Percentiles rank a stretch among this genome's conserved stretches.
phyloP scores from a whole-genome alignment of 2,113 vertebrate species.

The Cervus canadensis region DNA sequence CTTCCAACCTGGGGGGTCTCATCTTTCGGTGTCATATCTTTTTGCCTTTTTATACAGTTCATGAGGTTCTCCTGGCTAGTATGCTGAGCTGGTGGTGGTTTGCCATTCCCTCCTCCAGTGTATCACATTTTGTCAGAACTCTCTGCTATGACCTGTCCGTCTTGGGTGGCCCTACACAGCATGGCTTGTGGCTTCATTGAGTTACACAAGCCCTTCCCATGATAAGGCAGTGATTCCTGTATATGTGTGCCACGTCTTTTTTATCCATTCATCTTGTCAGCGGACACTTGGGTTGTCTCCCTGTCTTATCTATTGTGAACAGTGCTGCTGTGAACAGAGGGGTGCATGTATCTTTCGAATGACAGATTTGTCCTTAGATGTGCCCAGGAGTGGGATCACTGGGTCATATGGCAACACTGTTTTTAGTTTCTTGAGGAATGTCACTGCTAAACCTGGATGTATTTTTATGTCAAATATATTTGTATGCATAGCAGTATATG shows the following conservation, averaged over 20 bases:
- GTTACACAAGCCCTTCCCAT: background rate
- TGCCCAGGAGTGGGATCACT: background rate
- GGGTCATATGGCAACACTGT: background rate
- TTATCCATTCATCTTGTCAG: background rate
- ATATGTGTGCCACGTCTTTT: background rate
- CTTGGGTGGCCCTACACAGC: background rate
- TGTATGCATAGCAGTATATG: background rate
- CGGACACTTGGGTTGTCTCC: background rate
- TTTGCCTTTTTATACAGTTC: background rate
- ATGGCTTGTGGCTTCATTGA: background rate
- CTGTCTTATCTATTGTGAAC: background rate
- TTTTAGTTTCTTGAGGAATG: background rate
- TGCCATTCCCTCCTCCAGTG: background rate
- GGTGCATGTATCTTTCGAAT: background rate
- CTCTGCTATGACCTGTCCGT: background rate
- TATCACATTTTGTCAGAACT: background rate
- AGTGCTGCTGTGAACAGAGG: background rate
- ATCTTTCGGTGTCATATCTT: background rate
- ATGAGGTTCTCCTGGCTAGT: background rate
- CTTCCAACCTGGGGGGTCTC: background rate
- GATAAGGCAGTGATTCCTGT: background rate
- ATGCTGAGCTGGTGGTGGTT: background rate
- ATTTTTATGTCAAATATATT: background rate
- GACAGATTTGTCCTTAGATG: background rate
- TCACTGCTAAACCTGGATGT: background rate